Conservation (phyloP, 2,888 invertebrate genomes). For the Pseudoips prasinana region DNA sequence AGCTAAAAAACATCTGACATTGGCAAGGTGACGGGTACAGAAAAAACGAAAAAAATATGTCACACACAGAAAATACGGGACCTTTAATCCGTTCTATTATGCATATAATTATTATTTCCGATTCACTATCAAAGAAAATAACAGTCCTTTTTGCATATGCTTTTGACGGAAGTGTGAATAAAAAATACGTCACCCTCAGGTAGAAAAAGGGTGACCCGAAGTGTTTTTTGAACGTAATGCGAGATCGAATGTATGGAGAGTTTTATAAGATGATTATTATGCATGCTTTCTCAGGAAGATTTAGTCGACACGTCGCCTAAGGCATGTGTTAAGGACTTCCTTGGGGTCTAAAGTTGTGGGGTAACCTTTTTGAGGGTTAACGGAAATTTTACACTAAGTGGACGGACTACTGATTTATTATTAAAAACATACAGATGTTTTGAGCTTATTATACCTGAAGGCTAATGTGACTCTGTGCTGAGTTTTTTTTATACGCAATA, state of each 20-base stretch:
- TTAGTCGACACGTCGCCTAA: constrained; percentile 55
- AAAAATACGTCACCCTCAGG: constrained; percentile 77
- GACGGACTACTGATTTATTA: constrained; percentile 17
- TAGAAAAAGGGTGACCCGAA: constrained; percentile 69
- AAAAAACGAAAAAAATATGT: constrained; percentile 53
- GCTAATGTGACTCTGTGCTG: too few species aligned
- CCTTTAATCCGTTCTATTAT: constrained; percentile 79
- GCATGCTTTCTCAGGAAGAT: constrained; percentile 79
- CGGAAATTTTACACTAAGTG: constrained; percentile 35
- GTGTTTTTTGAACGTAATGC: constrained; percentile 66
- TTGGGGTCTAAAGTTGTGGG: constrained; percentile 50
- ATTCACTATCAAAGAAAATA: constrained; percentile 77
- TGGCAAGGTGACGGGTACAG: constrained; percentile 73
- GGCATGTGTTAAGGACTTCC: constrained; percentile 65
- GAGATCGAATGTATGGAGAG: constrained; percentile 60
- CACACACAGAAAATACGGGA: constrained; percentile 59
- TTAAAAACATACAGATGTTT: constrained; percentile 1
- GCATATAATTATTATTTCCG: constrained; percentile 83
- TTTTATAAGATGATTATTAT: constrained; percentile 72
- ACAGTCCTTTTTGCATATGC: constrained; percentile 78
- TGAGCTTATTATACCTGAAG: too few species aligned
- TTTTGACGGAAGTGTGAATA: constrained; percentile 79
- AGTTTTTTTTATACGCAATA: too few species aligned
- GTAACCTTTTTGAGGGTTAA: constrained; percentile 52
- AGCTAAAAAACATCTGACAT: constrained; percentile 64